Conservation (phyloP, 2,113 vertebrate genomes). For the Phrynocephalus versicolor region DNA sequence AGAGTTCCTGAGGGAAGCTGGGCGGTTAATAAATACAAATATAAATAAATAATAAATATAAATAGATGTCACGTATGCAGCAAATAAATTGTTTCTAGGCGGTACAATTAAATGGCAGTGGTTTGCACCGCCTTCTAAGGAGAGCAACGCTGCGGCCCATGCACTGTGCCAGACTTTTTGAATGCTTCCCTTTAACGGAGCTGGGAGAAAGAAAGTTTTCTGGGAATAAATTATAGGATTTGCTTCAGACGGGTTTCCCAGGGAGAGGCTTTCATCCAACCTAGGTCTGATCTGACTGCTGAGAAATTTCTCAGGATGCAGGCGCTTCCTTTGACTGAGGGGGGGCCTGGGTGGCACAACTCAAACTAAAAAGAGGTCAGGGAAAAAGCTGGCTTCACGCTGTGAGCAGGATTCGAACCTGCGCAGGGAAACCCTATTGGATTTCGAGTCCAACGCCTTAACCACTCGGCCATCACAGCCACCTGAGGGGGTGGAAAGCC, state of each 20-base stretch:
- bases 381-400: not conserved
- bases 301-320: not conserved
- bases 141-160: not conserved
- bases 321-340: not conserved
- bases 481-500: rapidly evolving
- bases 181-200: no score
- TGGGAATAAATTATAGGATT: no score
- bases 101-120: no score
- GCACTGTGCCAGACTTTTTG: no score
- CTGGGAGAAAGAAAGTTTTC: no score
- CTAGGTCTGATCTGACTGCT: not conserved
- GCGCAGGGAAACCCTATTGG: conserved; percentile 8
- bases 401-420: conserved; percentile 42
- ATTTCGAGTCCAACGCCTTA: conserved; percentile 35
- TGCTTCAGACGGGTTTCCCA: no score
- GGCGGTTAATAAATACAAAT: no score
- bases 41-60: no score
- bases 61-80: no score
- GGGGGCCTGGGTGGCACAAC: not conserved
- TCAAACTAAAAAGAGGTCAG: not conserved
- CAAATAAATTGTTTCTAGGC: no score
- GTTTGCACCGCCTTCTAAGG: no score
- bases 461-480: conserved; percentile 29
- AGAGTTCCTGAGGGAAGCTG: no score
- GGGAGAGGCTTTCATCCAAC: not conserved